Evolutionary conservation across 2,797 vertebrate species (phyloP), one percentile per base, ranked within the genome.

Genomic region (Sciurus vulgaris): DNA sequence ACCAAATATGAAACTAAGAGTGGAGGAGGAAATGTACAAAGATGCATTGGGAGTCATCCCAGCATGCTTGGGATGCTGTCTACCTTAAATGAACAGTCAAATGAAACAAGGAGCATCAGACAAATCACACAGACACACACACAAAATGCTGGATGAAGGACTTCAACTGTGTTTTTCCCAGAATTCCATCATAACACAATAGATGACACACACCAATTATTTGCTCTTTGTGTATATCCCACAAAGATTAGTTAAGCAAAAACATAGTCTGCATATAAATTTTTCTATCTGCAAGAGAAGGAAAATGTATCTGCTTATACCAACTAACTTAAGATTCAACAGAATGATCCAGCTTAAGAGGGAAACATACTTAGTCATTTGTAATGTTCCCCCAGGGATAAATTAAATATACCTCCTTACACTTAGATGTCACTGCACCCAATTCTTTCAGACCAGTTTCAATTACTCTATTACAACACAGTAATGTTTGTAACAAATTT

Each of bases 231-330:
- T 79, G 24, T 2, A 7, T 73, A 79, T 65, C 38, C 86, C n/a
- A 5, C 79, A 79, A 83, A 89, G 33, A 77, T 73, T 11, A 81
- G 44, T 76, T 81, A 84, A 72, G 72, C 76, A 84, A 93, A 86
- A 79, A 38, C 14, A 33, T 26, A 44, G 49, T 73, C 28, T 89
- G 49, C 33, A 2, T 82, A n/a, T 96, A 69, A 91, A 78, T 35
- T 38, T 96, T 91, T 89, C 83, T 49, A 86, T 79, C 69, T 94
- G 70, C 79, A 85, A 26, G 74, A 74, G 91, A 91, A 69, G 30
- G 74, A 65, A 86, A 88, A 82, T 81, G 18, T 38, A 38, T 95
- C 86, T 82, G 33, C 33, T 74, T 78, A 44, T 56, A 94, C 28
- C n/a, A 41, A 20, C 24, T 72, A 51, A 90, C 56, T 59, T 56